A percentile compares a stretch with the other conserved stretches of the same genome.
These are phyloP conservation scores for Pecten maximus DNA, from an alignment of 2,888 invertebrate genomes.

Conservation along the genomic window DNA sequence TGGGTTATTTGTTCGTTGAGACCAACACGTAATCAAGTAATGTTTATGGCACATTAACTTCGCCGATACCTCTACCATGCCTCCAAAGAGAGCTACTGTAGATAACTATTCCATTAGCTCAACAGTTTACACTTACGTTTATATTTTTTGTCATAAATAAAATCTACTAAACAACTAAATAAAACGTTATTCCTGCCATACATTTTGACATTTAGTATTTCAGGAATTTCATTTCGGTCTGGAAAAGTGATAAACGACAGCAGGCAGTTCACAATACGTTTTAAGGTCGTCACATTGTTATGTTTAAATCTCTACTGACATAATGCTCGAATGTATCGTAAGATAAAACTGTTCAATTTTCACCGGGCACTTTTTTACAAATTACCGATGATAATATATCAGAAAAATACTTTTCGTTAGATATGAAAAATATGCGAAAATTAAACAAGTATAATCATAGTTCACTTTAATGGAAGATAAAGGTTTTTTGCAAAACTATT, in stretches of 20 bases:
- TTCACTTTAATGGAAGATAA: too few relatives aligned
- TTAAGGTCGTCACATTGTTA: neutral
- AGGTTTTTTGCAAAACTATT: too few relatives aligned
- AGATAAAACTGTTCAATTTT: too few relatives aligned
- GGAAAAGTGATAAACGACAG: neutral
- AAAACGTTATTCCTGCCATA: slow-evolving; percentile 4
- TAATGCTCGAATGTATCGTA: too few relatives aligned
- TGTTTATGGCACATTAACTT: slow-evolving; percentile 3
- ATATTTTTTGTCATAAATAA: slow-evolving; percentile 23
- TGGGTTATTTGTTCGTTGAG: slow-evolving; percentile 7
- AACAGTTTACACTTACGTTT: slow-evolving; percentile 22
- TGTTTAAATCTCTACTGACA: neutral
- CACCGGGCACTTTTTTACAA: too few relatives aligned
- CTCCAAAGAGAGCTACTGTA: neutral
- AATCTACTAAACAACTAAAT: slow-evolving; percentile 5
- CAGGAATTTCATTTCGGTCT: neutral
- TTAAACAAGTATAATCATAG: too few relatives aligned
- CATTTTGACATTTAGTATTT: slow-evolving; percentile 26
- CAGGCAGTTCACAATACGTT: neutral
- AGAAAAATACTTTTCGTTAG: too few relatives aligned
- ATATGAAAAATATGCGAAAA: too few relatives aligned
- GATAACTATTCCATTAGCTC: neutral
- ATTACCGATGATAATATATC: too few relatives aligned
- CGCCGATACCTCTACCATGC: neutral
- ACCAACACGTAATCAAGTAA: slow-evolving; percentile 14